These are phyloP conservation scores for Nothobranchius furzeri DNA, from an alignment of 2,113 vertebrate genomes.

Conservation along the genomic window DNA sequence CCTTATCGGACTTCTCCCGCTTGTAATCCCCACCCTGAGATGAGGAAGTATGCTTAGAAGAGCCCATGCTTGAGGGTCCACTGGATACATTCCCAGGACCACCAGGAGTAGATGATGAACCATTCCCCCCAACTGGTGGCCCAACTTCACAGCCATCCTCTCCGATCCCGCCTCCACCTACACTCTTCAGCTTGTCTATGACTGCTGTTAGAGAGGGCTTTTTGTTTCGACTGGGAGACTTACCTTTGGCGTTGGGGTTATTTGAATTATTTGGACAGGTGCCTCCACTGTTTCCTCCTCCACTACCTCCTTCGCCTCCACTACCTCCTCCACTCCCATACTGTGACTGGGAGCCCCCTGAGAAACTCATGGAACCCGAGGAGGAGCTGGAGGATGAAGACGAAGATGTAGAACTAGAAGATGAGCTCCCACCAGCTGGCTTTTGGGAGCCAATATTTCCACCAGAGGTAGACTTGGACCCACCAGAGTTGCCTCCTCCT, in stretches of 20 bases:
- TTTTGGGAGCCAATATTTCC: conserved; percentile 88
- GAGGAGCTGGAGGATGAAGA: conserved; percentile 81
- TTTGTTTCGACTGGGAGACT: conserved; percentile 98
- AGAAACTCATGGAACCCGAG: conserved; percentile 78
- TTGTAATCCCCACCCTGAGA: conserved; percentile 90
- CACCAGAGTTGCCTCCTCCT: conserved; percentile 86
- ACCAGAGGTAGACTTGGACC: conserved; percentile 89
- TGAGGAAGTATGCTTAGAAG: conserved; percentile 87
- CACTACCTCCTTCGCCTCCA: conserved; percentile 80
- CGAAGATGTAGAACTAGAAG: conserved; percentile 77
- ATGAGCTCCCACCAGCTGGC: conserved; percentile 79
- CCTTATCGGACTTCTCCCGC: conserved; percentile 94
- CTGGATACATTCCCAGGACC: conserved; percentile 76
- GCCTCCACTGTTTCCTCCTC: conserved; percentile 80
- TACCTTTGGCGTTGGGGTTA: conserved; percentile 92
- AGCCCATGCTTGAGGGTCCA: conserved; percentile 80
- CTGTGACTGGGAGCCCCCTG: conserved; percentile 86
- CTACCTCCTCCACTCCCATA: conserved; percentile 83
- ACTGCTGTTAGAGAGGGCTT: conserved; percentile 97
- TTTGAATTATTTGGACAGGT: conserved; percentile 83
- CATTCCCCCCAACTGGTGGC: conserved; percentile 65
- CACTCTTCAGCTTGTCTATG: conserved; percentile 98
- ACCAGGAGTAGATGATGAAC: conserved; percentile 83
- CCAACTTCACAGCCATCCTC: conserved; percentile 91
- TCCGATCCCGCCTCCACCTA: conserved; percentile 88